Percentiles rank a stretch among this genome's conserved stretches.
Conservation (phyloP, 2,113 vertebrate genomes). For the Clupea harengus region DNA sequence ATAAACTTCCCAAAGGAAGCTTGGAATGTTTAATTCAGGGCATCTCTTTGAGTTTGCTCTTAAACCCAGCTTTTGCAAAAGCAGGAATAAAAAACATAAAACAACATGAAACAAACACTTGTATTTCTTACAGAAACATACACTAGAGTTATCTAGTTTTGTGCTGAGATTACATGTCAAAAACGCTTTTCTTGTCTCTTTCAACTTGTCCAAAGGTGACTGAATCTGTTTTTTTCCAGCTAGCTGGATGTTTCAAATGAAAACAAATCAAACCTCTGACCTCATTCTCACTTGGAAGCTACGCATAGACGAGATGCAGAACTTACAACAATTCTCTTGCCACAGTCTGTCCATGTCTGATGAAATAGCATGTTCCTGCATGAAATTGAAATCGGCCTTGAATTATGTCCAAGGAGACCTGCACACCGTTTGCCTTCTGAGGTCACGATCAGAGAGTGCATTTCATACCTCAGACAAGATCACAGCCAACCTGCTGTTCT, state of each 20-base stretch:
- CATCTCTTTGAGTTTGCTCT: background rate
- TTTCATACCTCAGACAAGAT: background rate
- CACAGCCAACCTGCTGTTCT: background rate
- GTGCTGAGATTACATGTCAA: too few relatives aligned
- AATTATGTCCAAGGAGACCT: background rate
- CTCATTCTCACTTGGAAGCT: background rate
- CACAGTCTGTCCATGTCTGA: background rate
- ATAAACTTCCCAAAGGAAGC: background rate
- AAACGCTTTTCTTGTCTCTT: too few relatives aligned
- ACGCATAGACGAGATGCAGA: background rate
- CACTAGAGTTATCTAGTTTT: too few relatives aligned
- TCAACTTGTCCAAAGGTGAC: too few relatives aligned
- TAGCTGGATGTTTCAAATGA: too few relatives aligned
- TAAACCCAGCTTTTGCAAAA: background rate
- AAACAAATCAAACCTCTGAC: background rate
- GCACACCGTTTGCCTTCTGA: background rate
- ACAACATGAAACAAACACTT: too few relatives aligned
- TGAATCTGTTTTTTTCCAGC: too few relatives aligned
- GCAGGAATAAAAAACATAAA: background rate
- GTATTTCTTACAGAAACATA: too few relatives aligned
- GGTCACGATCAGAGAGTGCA: background rate
- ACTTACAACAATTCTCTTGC: background rate
- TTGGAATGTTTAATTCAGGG: background rate
- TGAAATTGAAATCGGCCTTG: background rate
- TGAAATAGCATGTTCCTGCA: background rate